These are phyloP conservation scores for Sthenelais limicola DNA, from an alignment of 2,888 invertebrate genomes.

Conservation along the genomic window DNA sequence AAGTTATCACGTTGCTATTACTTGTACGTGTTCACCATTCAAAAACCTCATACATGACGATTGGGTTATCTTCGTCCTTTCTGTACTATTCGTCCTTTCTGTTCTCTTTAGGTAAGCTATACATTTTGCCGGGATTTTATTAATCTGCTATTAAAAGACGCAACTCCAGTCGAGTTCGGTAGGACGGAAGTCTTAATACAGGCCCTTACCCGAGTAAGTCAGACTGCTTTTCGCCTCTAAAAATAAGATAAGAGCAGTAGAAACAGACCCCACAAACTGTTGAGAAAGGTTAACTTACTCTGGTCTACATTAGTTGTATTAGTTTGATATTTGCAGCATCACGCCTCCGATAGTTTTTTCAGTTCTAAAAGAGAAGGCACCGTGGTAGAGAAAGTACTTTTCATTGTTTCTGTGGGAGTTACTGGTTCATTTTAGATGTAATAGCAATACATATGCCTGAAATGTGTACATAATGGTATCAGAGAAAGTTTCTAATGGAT, in stretches of 20 bases:
- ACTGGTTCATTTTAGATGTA: no score
- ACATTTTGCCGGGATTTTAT: constrained; percentile 77
- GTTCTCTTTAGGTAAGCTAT: constrained; percentile 74
- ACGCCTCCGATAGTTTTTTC: no score
- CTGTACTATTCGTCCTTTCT: no score
- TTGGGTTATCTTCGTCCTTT: neutral
- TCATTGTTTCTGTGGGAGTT: no score
- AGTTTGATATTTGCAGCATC: neutral
- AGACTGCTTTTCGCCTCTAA: neutral
- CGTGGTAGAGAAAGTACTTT: no score
- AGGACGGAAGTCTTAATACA: constrained; percentile 76
- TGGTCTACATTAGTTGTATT: neutral
- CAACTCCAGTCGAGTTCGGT: constrained; percentile 73
- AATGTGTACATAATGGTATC: no score
- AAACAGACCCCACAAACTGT: neutral
- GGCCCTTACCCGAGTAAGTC: constrained; percentile 75
- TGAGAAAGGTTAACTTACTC: neutral
- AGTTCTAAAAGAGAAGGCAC: no score
- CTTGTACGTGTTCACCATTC: no score
- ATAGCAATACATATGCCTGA: no score
- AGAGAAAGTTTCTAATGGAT: no score
- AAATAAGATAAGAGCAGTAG: neutral
- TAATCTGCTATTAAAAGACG: constrained; percentile 74
- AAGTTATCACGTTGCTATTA: constrained; percentile 58
- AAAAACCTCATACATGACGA: no score